Percentiles rank a stretch among this genome's conserved stretches.
These are phyloP conservation scores for Cyrtodaria siliqua DNA, from an alignment of 2,888 invertebrate species.

Conservation along the genomic window DNA sequence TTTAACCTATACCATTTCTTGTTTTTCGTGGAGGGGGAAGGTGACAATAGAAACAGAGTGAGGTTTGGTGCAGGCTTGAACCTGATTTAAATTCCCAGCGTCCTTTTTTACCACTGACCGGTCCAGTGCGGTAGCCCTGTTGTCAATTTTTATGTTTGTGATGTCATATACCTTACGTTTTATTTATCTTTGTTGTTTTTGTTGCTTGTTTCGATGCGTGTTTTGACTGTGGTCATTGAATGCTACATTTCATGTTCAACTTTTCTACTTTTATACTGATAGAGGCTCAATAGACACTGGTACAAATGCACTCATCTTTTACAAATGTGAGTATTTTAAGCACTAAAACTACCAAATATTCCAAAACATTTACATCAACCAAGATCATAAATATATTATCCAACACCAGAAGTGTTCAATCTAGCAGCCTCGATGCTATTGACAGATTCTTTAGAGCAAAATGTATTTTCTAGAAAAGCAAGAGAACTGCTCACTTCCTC, in stretches of 20 bases:
- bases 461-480: constrained; percentile 38
- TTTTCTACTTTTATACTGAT: neutral
- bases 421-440: constrained; percentile 55
- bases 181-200: no score
- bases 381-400: constrained; percentile 38
- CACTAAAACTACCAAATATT: constrained; percentile 26
- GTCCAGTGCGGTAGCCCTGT: no score
- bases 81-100: no score
- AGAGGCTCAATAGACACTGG: neutral
- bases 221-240: no score
- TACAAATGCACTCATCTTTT: constrained; percentile 14
- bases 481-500: constrained; percentile 34
- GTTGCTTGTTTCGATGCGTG: no score
- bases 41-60: neutral
- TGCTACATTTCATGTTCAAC: no score
- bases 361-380: constrained; percentile 42
- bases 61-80: neutral
- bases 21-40: neutral
- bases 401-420: constrained; percentile 37
- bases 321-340: constrained; percentile 21
- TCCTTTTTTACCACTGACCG: no score
- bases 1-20: no score
- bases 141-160: no score
- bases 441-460: constrained; percentile 31
- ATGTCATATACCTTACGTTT: no score